Base-by-base conservation (phyloP, 2,888 invertebrate species). In the Crepidodera aurea region DNA sequence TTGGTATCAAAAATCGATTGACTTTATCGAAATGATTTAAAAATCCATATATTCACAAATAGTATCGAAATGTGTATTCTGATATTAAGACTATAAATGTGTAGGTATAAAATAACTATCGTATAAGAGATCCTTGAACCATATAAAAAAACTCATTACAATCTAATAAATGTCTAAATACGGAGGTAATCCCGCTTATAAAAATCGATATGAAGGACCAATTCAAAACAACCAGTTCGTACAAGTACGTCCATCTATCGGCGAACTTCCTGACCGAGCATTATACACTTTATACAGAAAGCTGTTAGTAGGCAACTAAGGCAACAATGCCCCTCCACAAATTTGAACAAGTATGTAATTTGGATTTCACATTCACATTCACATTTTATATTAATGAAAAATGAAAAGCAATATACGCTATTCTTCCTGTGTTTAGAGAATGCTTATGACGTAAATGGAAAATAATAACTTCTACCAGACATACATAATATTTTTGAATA, bases 401-500 rank as follows among this genome's bases (percentile, higher is more conserved):
- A 10, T 2, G 4, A 29, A 5, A 29, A 8, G 6, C 34, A n/a
- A 34, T 34, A 22, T 4, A 22, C 22, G 6, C 22, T 22, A 2
- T 13, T 12, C 13, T 34, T 34, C 34, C 34, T n/a, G 4, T 34
- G 6, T 34, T 29, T 29, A 29, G 22, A 4, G 22, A 34, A 18
- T 18, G 16, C 18, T 40, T 18, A n/a, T 48, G 48, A 48, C 48
- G 48, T 27, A 48, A 48, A 27, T 7, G 29, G 27, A 48, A 48
- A 27, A 27, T 48, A 48, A 48, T 12, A 19, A 22, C 22, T 22
- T 22, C 22, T 22, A 22, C 22, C 22, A 22, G 3, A 22, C 22
- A 22, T 22, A 16, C 6, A 7, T 15, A 16, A 39, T 6, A 15
- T 15, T 15, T n/a, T 15, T 16, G 16, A n/a, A n/a, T n/a, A 39